A percentile compares a stretch with the other conserved stretches of the same genome.
These are phyloP conservation scores for Poecile atricapillus DNA, from an alignment of 2,113 vertebrate genomes.

Conservation along the genomic window DNA sequence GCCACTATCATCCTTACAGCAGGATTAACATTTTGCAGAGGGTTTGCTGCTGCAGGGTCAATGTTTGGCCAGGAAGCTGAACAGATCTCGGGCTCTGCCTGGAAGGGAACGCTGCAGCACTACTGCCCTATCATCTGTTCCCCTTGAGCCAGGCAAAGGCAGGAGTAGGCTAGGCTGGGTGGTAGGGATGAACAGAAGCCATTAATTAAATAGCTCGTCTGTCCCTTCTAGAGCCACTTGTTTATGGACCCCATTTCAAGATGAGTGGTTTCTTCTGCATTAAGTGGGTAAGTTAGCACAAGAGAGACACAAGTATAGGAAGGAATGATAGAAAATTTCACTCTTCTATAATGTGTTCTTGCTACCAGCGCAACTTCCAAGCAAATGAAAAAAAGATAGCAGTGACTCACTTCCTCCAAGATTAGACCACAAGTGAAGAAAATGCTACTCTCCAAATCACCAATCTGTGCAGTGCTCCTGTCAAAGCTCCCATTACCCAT, in stretches of 20 bases:
- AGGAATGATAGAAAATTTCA: background rate
- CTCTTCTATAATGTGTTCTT: background rate
- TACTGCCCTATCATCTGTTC: background rate
- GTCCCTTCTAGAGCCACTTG: background rate
- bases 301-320: background rate
- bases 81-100: background rate
- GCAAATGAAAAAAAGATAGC: background rate
- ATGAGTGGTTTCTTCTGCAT: background rate
- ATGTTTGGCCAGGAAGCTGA: background rate
- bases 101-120: background rate
- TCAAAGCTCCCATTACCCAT: background rate
- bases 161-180: background rate
- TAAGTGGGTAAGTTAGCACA: background rate
- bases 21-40: background rate
- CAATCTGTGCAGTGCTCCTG: background rate
- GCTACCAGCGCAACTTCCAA: background rate
- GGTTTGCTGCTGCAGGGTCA: background rate
- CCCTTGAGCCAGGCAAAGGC: background rate
- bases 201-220: background rate
- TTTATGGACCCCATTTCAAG: background rate
- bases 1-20: background rate
- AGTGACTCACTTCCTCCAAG: constrained; percentile 13
- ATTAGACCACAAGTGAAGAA: background rate
- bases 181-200: background rate
- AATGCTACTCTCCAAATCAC: background rate